Base-by-base conservation (phyloP, 2,113 vertebrate species). In the Serilophus lunatus region DNA sequence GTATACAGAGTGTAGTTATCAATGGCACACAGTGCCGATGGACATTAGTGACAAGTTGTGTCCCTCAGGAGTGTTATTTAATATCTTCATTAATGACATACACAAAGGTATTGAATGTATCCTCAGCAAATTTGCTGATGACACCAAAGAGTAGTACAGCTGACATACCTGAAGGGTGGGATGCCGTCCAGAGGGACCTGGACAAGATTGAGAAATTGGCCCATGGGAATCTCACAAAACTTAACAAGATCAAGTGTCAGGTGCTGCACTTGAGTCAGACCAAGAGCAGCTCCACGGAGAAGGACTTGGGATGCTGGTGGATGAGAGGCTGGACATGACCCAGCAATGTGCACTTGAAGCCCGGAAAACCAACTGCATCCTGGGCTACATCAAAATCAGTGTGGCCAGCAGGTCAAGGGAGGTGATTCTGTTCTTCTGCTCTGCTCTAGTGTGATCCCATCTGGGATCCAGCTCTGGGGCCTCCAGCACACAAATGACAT, bases 1-100 rank as follows among this genome's bases (percentile, higher is more conserved):
- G 1, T 31, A 50, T 26, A 6, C 31, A 10, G 42, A 50, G 17
- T 7, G 2, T 42, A 0, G 0, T 19, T 31, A 5, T 56, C 2
- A 72, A 18, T 0, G 44, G 6, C 31, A 42, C 29, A 25, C 12
- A 0, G 20, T 57, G 57, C 6, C 2, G 0, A 11, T 31, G 35
- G 24, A 6, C 29, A 40, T 4, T 16, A 47, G 8, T 54, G 45
- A 51, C 25, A 71, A 25, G 16, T 51, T 36, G 31, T 61, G 36
- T 63, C 15, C 29, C 35, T 35, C 35, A 42, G 36, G 10, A 29
- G 15, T 14, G 19, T 24, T 23, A 28, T 50, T 66, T 35, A 42
- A 6, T 60, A 7, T 24, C 36, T 35, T 18, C 19, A 42, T 35
- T 12, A 82, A 16, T 24, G 36, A 12, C 40, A 9, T 4, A 18